Conservation (phyloP, 2,113 vertebrate genomes). For the Tupaia tana region DNA sequence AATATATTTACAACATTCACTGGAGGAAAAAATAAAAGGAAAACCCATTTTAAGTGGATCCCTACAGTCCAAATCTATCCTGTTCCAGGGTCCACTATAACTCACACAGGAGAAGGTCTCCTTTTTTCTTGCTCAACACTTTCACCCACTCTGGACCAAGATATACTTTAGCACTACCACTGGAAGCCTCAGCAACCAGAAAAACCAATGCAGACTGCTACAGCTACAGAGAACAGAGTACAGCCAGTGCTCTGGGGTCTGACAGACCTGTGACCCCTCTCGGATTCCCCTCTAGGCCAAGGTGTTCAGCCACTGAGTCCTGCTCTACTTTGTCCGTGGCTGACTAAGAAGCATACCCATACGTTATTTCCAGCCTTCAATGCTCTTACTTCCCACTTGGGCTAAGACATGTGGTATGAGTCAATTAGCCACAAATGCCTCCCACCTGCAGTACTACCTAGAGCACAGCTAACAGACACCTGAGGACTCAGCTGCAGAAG, state of each 20-base stretch:
- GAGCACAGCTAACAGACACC: fast-evolving
- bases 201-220: not conserved
- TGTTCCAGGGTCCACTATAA: too few species aligned
- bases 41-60: too few species aligned
- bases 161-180: not conserved
- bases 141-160: not conserved
- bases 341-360: fast-evolving
- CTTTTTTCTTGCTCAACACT: too few species aligned
- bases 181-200: fast-evolving
- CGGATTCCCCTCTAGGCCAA: fast-evolving
- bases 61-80: too few species aligned
- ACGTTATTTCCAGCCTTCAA: fast-evolving
- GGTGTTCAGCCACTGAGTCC: fast-evolving
- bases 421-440: not conserved
- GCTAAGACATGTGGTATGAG: fast-evolving
- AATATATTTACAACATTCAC: too few species aligned
- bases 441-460: not conserved
- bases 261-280: fast-evolving
- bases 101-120: not conserved
- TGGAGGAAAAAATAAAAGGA: too few species aligned
- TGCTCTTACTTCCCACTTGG: not conserved
- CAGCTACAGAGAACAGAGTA: fast-evolving
- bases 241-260: not conserved
- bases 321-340: fast-evolving
- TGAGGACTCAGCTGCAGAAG: fast-evolving